Evolutionary conservation across 1,140 invertebrate genomes (phyloP).

Genomic region (Zaprionus ghesquierei): DNA sequence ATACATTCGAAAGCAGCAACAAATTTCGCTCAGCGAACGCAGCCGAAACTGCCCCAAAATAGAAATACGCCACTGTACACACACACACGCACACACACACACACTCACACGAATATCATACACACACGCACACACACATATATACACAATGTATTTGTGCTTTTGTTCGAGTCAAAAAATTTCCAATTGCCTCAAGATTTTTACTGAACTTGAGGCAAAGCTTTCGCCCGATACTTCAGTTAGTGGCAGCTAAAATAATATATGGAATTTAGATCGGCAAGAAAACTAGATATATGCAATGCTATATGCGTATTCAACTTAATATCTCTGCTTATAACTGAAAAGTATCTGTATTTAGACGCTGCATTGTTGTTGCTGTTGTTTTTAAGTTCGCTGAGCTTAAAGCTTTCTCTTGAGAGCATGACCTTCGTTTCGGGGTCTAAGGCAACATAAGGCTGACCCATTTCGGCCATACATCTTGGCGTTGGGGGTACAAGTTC

Average conservation of each 20-base stretch:
- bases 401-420: neutral
- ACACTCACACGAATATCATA: constrained; percentile 8
- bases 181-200: neutral
- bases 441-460: neutral
- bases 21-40: constrained; percentile 24
- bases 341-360: neutral
- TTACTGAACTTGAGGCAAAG: neutral
- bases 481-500: neutral
- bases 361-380: neutral
- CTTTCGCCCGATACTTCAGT: neutral
- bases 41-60: constrained; percentile 45
- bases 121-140: constrained; percentile 3
- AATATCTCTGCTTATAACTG: neutral
- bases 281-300: too few relatives aligned
- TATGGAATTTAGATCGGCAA: neutral
- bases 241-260: neutral
- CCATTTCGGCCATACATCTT: too few relatives aligned
- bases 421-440: neutral
- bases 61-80: constrained; percentile 47
- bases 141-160: constrained; percentile 10
- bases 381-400: neutral
- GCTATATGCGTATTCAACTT: too few relatives aligned
- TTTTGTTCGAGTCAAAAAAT: neutral
- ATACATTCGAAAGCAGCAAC: constrained; percentile 54
- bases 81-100: constrained; percentile 29